Evolutionary conservation across 2,888 invertebrate genomes (phyloP).

Genomic region (Cheilosia vernalis): DNA sequence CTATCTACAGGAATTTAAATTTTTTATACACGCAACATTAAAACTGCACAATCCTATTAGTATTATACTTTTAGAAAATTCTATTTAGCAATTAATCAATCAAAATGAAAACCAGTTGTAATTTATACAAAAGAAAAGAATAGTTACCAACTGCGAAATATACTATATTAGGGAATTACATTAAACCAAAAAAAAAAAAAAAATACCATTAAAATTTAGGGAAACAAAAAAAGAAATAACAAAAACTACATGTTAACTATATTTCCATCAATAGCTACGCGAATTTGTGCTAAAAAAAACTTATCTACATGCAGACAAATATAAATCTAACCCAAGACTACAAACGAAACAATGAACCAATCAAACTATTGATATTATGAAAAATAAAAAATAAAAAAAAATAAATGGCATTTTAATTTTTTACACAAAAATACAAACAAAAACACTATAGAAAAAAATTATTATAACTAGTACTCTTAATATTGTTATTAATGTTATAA

Average conservation of each 20-base stretch:
- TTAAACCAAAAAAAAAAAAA: neutral
- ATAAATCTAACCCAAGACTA: constrained; percentile 60
- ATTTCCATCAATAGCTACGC: constrained; percentile 42
- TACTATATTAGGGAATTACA: constrained; percentile 62
- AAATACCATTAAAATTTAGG: constrained; percentile 39
- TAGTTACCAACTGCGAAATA: constrained; percentile 30
- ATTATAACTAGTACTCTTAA: constrained; percentile 12
- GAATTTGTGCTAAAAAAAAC: constrained; percentile 46
- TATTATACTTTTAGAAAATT: constrained; percentile 70
- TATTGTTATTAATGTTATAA: constrained; percentile 18
- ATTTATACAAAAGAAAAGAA: constrained; percentile 58
- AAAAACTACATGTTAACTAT: constrained; percentile 25
- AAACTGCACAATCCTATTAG: constrained; percentile 73
- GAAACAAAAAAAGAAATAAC: constrained; percentile 49
- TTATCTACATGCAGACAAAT: constrained; percentile 26
- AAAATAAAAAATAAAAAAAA: constrained; percentile 30
- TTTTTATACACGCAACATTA: constrained; percentile 68
- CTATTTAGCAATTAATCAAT: constrained; percentile 44
- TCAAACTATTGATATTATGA: constrained; percentile 71
- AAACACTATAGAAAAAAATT: constrained; percentile 1
- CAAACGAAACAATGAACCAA: constrained; percentile 74
- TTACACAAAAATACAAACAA: constrained; percentile 45
- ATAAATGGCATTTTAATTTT: constrained; percentile 67
- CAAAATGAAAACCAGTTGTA: constrained; percentile 61
- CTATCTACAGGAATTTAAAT: constrained; percentile 74